Evolutionary conservation across 2,113 vertebrate genomes (phyloP).

Genomic region (Anser brachyrhynchus): DNA sequence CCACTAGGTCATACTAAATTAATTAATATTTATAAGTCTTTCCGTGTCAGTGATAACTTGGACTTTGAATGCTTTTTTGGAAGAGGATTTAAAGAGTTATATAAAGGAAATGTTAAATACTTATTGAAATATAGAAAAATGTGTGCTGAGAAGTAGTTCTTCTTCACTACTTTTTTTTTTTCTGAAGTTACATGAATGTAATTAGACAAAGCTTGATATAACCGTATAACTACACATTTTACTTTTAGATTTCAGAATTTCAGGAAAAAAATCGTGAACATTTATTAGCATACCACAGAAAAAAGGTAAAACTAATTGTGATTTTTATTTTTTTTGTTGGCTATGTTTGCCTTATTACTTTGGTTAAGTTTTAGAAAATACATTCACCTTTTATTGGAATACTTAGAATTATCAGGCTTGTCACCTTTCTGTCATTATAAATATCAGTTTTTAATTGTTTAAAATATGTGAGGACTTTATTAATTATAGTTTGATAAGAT

Average conservation of each 20-base stretch:
- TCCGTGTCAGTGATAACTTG: neutral
- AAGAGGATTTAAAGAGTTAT: neutral
- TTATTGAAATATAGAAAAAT: neutral
- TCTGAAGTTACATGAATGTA: neutral
- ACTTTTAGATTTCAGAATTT: conserved; percentile 85
- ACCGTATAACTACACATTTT: neutral
- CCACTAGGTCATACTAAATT: neutral
- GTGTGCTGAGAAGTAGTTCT: neutral
- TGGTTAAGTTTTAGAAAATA: neutral
- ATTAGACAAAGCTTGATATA: neutral
- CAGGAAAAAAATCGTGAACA: conserved; percentile 87
- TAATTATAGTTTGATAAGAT: neutral
- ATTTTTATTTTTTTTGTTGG: neutral
- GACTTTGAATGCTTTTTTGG: neutral
- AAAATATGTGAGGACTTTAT: neutral
- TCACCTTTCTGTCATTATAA: neutral
- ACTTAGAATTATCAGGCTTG: neutral
- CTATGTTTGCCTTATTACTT: neutral
- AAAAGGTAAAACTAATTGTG: conserved; percentile 77
- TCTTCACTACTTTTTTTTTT: neutral
- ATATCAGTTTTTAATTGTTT: neutral
- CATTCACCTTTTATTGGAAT: neutral
- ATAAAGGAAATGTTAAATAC: neutral
- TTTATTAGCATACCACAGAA: conserved; percentile 78
- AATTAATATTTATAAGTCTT: neutral